Evolutionary conservation across 2,113 vertebrate species (phyloP).

Genomic region (Boulengerochromis microlepis): DNA sequence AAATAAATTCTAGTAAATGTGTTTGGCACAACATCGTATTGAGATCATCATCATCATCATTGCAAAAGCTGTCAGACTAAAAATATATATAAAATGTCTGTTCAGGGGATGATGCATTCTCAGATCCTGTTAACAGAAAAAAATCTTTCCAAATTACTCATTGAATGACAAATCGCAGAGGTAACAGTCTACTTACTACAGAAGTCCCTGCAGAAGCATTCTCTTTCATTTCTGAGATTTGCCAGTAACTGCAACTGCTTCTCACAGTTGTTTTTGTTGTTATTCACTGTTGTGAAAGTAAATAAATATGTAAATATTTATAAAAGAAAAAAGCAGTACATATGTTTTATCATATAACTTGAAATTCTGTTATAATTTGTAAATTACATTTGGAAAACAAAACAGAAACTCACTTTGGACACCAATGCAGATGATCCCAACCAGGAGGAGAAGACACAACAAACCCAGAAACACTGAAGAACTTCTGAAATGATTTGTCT

Average conservation of each 20-base stretch:
- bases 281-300: background rate
- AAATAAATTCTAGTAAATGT: background rate
- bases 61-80: background rate
- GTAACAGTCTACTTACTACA: background rate
- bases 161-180: background rate
- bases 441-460: slow-evolving; percentile 18
- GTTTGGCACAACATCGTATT: background rate
- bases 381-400: background rate
- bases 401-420: slow-evolving; percentile 14
- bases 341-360: background rate
- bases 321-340: background rate
- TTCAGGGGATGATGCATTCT: background rate
- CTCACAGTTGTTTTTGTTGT: background rate
- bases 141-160: background rate
- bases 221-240: background rate
- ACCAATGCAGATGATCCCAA: background rate
- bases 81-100: background rate
- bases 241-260: background rate
- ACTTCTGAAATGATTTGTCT: background rate
- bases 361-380: background rate
- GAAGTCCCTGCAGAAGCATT: background rate
- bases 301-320: background rate
- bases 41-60: background rate
- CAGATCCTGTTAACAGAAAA: background rate
- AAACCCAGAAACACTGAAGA: background rate